Conservation (phyloP, 2,797 vertebrate species). For the Toxotes lorentzi region DNA sequence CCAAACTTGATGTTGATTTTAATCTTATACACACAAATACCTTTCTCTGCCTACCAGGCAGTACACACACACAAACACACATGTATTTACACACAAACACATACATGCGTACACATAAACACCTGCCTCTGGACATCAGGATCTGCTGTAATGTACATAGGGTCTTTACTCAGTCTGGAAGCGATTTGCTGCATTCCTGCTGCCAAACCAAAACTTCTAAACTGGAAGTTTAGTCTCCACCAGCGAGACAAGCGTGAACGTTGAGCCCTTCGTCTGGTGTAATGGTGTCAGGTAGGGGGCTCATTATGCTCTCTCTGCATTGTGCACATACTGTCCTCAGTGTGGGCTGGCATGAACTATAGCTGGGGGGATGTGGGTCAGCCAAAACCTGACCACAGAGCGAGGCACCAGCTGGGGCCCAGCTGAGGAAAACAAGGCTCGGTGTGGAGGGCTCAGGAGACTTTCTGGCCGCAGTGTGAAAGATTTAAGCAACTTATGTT, state of each 20-base stretch:
- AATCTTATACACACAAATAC: constrained; percentile 53
- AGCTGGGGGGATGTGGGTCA: constrained; percentile 76
- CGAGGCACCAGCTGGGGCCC: constrained; percentile 75
- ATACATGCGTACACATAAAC: constrained; percentile 44
- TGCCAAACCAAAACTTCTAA: constrained; percentile 36
- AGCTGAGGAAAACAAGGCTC: constrained; percentile 64
- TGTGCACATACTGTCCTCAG: constrained; percentile 83
- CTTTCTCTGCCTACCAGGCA: constrained; percentile 37
- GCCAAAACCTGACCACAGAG: constrained; percentile 79
- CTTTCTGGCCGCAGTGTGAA: constrained; percentile 46
- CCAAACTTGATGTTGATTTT: constrained; percentile 50
- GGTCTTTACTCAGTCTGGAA: constrained; percentile 30
- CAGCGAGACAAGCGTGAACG: not conserved
- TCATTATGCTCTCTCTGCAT: constrained; percentile 73
- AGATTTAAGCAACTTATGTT: constrained; percentile 51
- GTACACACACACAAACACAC: constrained; percentile 45
- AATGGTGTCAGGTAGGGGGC: constrained; percentile 59
- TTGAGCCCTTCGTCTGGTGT: constrained; percentile 49
- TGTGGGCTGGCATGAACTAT: constrained; percentile 69
- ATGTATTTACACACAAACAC: constrained; percentile 61
- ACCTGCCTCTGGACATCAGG: constrained; percentile 60
- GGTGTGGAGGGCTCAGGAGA: constrained; percentile 40
- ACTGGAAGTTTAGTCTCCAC: constrained; percentile 24
- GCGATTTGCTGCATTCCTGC: constrained; percentile 38
- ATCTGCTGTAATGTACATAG: constrained; percentile 11